Conservation (phyloP, 2,113 vertebrate species). For the Eulacestoma nigropectus region DNA sequence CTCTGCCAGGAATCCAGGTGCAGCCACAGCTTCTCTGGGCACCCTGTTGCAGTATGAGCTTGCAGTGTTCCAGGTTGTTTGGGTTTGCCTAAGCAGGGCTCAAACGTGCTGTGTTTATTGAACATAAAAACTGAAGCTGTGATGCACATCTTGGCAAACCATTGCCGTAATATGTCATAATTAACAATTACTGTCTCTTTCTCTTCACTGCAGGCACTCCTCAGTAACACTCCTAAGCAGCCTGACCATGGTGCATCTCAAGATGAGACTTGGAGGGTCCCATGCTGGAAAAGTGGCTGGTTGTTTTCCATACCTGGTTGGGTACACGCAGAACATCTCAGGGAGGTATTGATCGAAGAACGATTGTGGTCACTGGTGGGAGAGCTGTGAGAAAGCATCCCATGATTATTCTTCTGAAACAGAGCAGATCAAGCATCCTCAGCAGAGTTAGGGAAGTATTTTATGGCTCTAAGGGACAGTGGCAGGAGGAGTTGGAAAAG, state of each 20-base stretch:
- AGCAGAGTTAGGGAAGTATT: not conserved
- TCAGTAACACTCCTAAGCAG: not conserved
- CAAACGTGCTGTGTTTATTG: not conserved
- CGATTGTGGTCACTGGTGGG: fast-evolving
- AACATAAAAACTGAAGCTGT: not conserved
- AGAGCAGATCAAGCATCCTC: not conserved
- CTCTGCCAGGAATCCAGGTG: not conserved
- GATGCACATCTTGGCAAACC: not conserved
- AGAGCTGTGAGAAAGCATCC: not conserved
- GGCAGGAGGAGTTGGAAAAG: not conserved
- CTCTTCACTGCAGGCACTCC: not conserved
- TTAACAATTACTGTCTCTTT: not conserved
- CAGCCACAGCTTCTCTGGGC: not conserved
- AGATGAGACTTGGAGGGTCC: not conserved
- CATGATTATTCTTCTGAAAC: not conserved
- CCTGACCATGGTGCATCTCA: too few relatives aligned
- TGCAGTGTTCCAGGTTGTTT: not conserved
- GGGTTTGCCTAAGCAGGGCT: not conserved
- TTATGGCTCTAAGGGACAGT: not conserved
- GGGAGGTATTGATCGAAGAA: not conserved
- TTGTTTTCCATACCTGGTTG: not conserved
- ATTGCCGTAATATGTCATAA: not conserved
- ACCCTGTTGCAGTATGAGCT: not conserved
- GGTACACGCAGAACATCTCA: not conserved
- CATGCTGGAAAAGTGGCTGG: not conserved